Base-by-base conservation (phyloP, 2,113 vertebrate genomes). In the Brachyhypopomus occidentalis region DNA sequence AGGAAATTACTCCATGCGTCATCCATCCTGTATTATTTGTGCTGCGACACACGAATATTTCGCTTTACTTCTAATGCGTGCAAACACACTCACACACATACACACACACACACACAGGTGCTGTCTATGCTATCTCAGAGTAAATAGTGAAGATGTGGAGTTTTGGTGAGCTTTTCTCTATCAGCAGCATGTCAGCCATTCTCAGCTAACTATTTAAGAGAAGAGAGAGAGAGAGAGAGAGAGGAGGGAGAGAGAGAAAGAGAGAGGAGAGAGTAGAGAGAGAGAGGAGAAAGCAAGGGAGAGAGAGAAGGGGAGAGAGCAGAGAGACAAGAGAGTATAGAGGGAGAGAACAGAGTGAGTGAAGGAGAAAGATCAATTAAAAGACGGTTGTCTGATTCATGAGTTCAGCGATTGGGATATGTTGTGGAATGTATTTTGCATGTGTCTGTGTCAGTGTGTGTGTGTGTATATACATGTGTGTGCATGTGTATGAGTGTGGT, bases 131-230 rank as follows among this genome's bases (percentile, higher is more conserved):
- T 41, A 82, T 79, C 75, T 76, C 11, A 30, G 25, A 41, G 59
- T 79, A 82, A 85, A 80, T 77, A 67, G 12, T 76, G 66, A 79
- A 59, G 55, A 63, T 22, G 62, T 23, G 69, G 20, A 78, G 23
- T 77, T 56, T 74, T 60, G 62, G 76, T 75, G 63, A 73, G 52
- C 12, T 30, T 55, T 3, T 67, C 22, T 69, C 67, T 77, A 62
- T 80, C 84, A 82, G 64, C 73, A 62, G 25, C 23, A 22, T 36
- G 80, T 80, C 80, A 74, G 20, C 84, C 69, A 86, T 55, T 77
- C 67, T 16, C 63, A 74, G 27, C 38, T 75, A 86, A 84, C 84
- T 83, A 86, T 86, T 84, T 86, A 84, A 41, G 48, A 67, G 11
- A 55, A 25, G 19, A 14, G 25, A 66, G 77, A 78, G 36, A 72